phyloP scores from a whole-genome alignment of 2,113 vertebrate species.

The Bungarus multicinctus region DNA sequence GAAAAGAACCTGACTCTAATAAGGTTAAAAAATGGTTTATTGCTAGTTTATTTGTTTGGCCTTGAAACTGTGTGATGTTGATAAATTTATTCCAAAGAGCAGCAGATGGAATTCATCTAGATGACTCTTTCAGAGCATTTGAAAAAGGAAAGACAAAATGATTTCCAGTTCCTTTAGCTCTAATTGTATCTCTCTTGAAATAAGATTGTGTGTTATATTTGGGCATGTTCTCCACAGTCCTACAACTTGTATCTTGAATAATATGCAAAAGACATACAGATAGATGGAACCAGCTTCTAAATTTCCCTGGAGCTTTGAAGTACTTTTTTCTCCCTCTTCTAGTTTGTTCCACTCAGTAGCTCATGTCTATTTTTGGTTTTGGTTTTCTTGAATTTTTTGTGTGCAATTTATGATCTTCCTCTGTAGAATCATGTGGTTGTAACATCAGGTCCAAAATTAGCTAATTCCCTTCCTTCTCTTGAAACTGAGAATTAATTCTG shows the following conservation, averaged over 20 bases:
- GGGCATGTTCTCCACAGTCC: background rate
- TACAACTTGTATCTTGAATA: background rate
- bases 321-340: background rate
- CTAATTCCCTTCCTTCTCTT: background rate
- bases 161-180: background rate
- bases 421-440: background rate
- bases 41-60: conserved; percentile 41
- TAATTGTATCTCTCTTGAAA: background rate
- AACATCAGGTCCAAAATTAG: background rate
- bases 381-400: background rate
- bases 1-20: conserved; percentile 46
- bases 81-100: conserved; percentile 15
- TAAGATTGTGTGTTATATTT: background rate
- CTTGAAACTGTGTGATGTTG: conserved; percentile 32
- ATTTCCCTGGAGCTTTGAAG: background rate
- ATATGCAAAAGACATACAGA: background rate
- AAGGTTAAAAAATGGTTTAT: conserved; percentile 38
- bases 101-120: conserved; percentile 25
- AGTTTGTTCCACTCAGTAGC: background rate
- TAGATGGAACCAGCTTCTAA: background rate
- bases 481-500: background rate
- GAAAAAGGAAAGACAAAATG: background rate
- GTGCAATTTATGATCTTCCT: background rate
- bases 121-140: conserved; percentile 31
- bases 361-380: background rate